A percentile compares a stretch with the other conserved stretches of the same genome.
Evolutionary conservation across 1,140 invertebrate genomes (phyloP).

Genomic region (Achroia grisella): DNA sequence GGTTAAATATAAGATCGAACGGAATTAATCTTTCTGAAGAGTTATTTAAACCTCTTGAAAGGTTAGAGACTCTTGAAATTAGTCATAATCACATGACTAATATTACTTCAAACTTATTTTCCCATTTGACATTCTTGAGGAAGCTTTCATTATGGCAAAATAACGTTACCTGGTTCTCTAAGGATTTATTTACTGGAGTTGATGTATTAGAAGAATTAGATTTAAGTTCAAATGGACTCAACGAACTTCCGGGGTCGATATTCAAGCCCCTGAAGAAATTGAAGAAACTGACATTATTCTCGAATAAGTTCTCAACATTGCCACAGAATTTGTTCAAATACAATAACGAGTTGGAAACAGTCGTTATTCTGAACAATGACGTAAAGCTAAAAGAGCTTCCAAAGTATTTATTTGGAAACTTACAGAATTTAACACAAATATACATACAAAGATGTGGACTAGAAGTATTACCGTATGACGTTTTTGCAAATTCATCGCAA

Average conservation of each 20-base stretch:
- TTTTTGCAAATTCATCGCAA: conserved; percentile 73
- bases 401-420: conserved; percentile 71
- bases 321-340: conserved; percentile 75
- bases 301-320: conserved; percentile 75
- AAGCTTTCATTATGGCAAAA: conserved; percentile 79
- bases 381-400: conserved; percentile 74
- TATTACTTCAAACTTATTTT: conserved; percentile 75
- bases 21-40: conserved; percentile 74
- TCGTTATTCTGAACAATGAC: conserved; percentile 75
- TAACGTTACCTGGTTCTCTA: conserved; percentile 73
- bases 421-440: conserved; percentile 70
- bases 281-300: conserved; percentile 74
- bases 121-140: conserved; percentile 73
- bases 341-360: conserved; percentile 69
- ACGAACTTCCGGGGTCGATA: conserved; percentile 71
- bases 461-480: conserved; percentile 69
- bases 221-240: conserved; percentile 77
- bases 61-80: conserved; percentile 76
- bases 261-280: conserved; percentile 76
- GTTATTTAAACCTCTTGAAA: conserved; percentile 72
- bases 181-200: conserved; percentile 75
- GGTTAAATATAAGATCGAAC: conserved; percentile 76
- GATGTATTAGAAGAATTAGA: conserved; percentile 75
- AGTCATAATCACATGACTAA: conserved; percentile 75
- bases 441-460: conserved; percentile 70